Evolutionary conservation across 2,888 invertebrate species (phyloP).

Genomic region (Microchrysa polita): DNA sequence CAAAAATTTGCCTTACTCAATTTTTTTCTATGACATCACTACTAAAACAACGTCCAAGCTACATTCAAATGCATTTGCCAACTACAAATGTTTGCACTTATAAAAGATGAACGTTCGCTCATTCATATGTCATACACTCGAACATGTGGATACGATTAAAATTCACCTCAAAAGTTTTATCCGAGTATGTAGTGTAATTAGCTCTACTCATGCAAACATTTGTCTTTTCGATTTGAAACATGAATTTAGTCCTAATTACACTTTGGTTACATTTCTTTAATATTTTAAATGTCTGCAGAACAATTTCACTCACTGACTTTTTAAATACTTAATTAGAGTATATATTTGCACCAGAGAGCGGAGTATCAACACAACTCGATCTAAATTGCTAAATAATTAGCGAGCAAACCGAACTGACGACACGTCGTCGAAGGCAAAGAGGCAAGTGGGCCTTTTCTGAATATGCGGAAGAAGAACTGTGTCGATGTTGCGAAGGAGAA

Average conservation of each 20-base stretch:
- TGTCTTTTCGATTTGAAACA: conserved; percentile 15
- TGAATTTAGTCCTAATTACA: conserved; percentile 25
- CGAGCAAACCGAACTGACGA: background rate
- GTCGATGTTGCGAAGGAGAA: background rate
- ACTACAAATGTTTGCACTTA: too few relatives aligned
- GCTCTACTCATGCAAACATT: conserved; percentile 28
- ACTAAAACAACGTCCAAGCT: too few relatives aligned
- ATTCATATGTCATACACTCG: too few relatives aligned
- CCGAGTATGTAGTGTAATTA: conserved; percentile 26
- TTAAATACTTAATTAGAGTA: conserved; percentile 24
- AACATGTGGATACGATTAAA: background rate
- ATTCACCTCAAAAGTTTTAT: conserved; percentile 1
- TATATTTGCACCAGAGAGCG: too few relatives aligned
- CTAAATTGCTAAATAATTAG: conserved; percentile 23
- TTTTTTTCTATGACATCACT: too few relatives aligned
- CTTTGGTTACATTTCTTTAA: conserved; percentile 16
- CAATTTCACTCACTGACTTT: conserved; percentile 8
- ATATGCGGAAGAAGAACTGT: too few relatives aligned
- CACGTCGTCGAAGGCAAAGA: background rate
- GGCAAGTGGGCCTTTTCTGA: too few relatives aligned
- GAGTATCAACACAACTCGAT: conserved; percentile 24
- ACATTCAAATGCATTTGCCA: too few relatives aligned
- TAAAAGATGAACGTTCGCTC: too few relatives aligned
- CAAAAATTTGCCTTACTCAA: too few relatives aligned
- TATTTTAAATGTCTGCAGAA: conserved; percentile 26